Evolutionary conservation across 2,113 vertebrate species (phyloP).

Genomic region (Pituophis catenifer): DNA sequence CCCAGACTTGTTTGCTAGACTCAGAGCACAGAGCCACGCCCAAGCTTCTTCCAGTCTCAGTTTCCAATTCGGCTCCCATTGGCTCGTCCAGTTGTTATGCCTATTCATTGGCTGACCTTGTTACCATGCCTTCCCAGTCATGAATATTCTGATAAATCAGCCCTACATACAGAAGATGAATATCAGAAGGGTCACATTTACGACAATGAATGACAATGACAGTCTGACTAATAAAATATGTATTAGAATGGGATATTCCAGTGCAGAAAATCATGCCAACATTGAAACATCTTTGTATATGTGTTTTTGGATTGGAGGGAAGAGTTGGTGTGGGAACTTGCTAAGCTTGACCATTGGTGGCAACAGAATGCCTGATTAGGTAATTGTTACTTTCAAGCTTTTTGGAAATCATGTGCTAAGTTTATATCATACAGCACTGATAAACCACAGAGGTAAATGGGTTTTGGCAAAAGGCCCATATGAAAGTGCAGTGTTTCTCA

Average conservation of each 20-base stretch:
- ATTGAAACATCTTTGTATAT: not conserved
- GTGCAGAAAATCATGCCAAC: not conserved
- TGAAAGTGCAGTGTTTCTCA: not conserved
- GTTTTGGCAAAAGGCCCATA: not conserved
- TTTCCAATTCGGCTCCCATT: too few relatives aligned
- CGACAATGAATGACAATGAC: not conserved
- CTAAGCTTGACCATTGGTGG: too few relatives aligned
- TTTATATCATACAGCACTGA: fast-evolving
- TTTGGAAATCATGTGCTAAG: not conserved
- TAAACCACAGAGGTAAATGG: not conserved
- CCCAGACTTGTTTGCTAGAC: too few relatives aligned
- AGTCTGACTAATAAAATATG: not conserved
- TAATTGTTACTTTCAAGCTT: not conserved
- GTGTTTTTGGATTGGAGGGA: not conserved
- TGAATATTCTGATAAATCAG: not conserved
- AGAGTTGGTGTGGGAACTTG: not conserved
- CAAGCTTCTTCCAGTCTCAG: too few relatives aligned
- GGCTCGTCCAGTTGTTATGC: too few relatives aligned
- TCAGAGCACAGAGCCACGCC: too few relatives aligned
- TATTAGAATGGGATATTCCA: not conserved
- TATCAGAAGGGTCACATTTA: not conserved
- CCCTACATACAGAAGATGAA: not conserved
- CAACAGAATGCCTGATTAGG: not conserved
- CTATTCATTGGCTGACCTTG: too few relatives aligned
- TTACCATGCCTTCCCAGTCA: too few relatives aligned